A percentile compares a stretch with the other conserved stretches of the same genome.
These are phyloP conservation scores for Melanotaenia maccullochi DNA, from an alignment of 2,797 vertebrate genomes.

Conservation along the genomic window DNA sequence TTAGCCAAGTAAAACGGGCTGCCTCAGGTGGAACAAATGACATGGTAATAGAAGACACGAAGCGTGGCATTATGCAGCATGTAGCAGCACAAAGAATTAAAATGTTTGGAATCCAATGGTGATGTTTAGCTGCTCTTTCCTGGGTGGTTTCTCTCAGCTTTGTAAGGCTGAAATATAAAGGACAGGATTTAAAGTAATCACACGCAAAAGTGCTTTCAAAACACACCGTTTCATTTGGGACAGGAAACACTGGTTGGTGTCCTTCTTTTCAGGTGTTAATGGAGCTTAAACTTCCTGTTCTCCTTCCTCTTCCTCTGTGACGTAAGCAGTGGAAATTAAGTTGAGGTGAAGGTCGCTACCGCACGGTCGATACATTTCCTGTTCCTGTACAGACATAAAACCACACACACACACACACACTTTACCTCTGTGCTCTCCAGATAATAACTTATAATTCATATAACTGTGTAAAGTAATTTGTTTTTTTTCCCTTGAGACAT, in stretches of 20 bases:
- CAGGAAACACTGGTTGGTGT: constrained; percentile 1
- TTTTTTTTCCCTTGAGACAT: not conserved
- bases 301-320: constrained; percentile 29
- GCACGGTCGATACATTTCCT: constrained; percentile 20
- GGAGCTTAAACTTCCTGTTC: constrained; percentile 18
- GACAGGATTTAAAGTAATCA: not conserved
- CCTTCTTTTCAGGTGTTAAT: constrained; percentile 5
- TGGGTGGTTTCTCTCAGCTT: fast-evolving
- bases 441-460: not conserved
- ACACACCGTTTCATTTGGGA: constrained; percentile 15
- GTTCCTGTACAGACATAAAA: constrained; percentile 4
- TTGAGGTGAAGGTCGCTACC: constrained; percentile 23
- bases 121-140: constrained; percentile 8
- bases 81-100: constrained; percentile 1
- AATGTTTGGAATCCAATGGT: constrained; percentile 13
- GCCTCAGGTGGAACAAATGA: constrained; percentile 58
- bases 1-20: constrained; percentile 54
- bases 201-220: not conserved
- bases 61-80: not conserved
- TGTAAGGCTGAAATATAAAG: not conserved
- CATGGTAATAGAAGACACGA: constrained; percentile 29
- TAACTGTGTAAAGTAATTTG: not conserved
- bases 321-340: constrained; percentile 21
- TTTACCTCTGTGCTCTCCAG: constrained; percentile 10
- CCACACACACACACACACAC: not conserved